Percentiles rank a stretch among this genome's conserved stretches.
phyloP scores from a whole-genome alignment of 2,888 invertebrate species.

The Diachrysia chrysitis region DNA sequence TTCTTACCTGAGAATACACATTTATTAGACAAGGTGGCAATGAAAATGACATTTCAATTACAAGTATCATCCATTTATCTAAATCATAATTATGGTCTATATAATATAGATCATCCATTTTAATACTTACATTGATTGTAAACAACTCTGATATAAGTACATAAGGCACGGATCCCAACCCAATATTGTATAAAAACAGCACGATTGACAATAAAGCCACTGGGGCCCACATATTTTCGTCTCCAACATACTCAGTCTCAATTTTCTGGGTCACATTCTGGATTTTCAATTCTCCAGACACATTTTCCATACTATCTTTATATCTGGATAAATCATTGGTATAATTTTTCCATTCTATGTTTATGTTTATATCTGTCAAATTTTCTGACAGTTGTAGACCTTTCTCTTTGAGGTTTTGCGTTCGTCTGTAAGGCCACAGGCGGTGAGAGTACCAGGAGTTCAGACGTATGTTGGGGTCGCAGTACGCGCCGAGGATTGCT shows the following conservation, averaged over 20 bases:
- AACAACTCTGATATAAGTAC: conserved; percentile 84
- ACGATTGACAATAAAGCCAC: conserved; percentile 78
- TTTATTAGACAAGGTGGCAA: no score
- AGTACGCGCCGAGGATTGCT: conserved; percentile 80
- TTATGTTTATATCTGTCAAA: conserved; percentile 43
- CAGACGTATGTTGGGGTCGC: conserved; percentile 79
- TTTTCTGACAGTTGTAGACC: conserved; percentile 55
- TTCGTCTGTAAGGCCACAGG: conserved; percentile 73
- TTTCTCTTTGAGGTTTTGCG: conserved; percentile 61
- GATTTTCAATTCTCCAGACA: conserved; percentile 62
- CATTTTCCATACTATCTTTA: conserved; percentile 58
- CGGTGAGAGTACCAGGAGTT: conserved; percentile 78
- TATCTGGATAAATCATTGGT: conserved; percentile 58
- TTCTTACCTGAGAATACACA: conserved; percentile 72
- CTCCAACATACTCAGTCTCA: conserved; percentile 58
- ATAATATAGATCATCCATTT: no score
- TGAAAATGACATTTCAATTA: no score
- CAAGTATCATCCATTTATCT: background rate
- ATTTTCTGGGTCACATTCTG: conserved; percentile 53
- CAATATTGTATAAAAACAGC: conserved; percentile 83
- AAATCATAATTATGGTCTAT: no score
- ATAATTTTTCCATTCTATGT: conserved; percentile 59
- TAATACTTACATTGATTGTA: conserved; percentile 80
- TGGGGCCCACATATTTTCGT: conserved; percentile 76
- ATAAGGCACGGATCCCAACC: conserved; percentile 85